These are phyloP conservation scores for Temnothorax rugatulus DNA, from an alignment of 2,888 invertebrate species.

Conservation along the genomic window DNA sequence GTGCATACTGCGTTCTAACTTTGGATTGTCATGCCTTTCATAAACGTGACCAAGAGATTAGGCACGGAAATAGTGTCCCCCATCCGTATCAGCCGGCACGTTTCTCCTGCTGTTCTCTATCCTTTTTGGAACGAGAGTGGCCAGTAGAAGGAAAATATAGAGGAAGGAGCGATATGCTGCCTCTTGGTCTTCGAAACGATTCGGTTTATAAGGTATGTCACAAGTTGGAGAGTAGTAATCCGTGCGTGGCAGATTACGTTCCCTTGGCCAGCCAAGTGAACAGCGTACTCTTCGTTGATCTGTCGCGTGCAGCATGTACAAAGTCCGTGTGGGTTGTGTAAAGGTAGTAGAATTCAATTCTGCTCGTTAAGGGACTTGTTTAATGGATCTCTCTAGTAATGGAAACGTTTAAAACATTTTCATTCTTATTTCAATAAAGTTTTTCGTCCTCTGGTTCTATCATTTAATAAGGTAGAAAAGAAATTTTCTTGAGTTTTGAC, in stretches of 20 bases:
- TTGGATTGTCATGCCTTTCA: slow-evolving; percentile 46
- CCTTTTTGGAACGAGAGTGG: slow-evolving; percentile 4
- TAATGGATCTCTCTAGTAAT: neutral
- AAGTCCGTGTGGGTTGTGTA: neutral
- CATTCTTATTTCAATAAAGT: neutral
- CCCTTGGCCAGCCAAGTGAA: slow-evolving; percentile 32
- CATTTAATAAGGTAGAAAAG: neutral
- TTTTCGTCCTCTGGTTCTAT: neutral
- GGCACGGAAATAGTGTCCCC: slow-evolving; percentile 30
- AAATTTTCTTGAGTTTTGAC: neutral
- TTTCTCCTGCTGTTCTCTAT: neutral
- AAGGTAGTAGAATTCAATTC: neutral
- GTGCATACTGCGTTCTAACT: slow-evolving; percentile 24
- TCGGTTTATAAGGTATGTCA: slow-evolving; percentile 21
- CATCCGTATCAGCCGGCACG: neutral
- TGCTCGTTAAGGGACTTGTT: neutral
- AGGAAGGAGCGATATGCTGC: slow-evolving; percentile 51
- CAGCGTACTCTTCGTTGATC: slow-evolving; percentile 32
- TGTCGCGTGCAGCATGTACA: slow-evolving; percentile 26
- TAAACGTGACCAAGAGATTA: slow-evolving; percentile 51
- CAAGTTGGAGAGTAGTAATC: slow-evolving; percentile 25
- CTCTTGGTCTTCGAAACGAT: slow-evolving; percentile 36
- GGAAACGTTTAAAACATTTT: neutral
- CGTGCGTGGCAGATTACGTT: neutral
- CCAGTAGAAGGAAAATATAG: slow-evolving; percentile 33